Evolutionary conservation across 2,113 vertebrate genomes (phyloP).

Genomic region (Anolis sagrei): DNA sequence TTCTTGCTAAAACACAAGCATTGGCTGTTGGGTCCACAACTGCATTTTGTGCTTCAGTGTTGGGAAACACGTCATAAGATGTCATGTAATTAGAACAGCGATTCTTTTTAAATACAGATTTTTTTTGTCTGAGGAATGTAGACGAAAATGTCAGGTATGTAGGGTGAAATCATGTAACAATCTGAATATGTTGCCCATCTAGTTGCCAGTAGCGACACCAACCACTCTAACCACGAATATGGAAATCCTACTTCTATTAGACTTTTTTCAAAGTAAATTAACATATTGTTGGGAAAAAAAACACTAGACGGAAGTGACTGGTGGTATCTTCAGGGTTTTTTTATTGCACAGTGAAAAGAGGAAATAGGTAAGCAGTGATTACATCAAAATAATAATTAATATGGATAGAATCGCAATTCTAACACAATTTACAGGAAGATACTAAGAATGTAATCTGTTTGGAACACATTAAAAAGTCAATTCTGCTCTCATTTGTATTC

Average conservation of each 20-base stretch:
- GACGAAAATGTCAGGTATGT: neutral
- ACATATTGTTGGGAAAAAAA: neutral
- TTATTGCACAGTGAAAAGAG: constrained; percentile 28
- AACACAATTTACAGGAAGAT: constrained; percentile 25
- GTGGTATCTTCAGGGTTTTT: neutral
- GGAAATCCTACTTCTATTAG: neutral
- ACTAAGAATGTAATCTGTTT: constrained; percentile 2
- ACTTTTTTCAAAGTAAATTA: neutral
- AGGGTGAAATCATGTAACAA: neutral
- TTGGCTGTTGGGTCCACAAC: no score
- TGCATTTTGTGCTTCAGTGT: neutral
- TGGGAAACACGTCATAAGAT: neutral
- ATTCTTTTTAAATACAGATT: neutral
- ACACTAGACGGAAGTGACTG: neutral
- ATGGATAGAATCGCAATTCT: constrained; percentile 2
- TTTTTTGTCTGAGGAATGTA: neutral
- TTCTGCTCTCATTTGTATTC: neutral
- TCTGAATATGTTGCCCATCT: neutral
- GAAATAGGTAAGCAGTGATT: neutral
- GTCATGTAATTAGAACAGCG: neutral
- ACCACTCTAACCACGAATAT: neutral
- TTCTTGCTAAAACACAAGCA: no score
- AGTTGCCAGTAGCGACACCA: neutral
- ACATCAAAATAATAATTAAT: constrained; percentile 29
- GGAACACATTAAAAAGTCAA: neutral